phyloP scores from a whole-genome alignment of 1,140 invertebrate species.

The Heliothis virescens region DNA sequence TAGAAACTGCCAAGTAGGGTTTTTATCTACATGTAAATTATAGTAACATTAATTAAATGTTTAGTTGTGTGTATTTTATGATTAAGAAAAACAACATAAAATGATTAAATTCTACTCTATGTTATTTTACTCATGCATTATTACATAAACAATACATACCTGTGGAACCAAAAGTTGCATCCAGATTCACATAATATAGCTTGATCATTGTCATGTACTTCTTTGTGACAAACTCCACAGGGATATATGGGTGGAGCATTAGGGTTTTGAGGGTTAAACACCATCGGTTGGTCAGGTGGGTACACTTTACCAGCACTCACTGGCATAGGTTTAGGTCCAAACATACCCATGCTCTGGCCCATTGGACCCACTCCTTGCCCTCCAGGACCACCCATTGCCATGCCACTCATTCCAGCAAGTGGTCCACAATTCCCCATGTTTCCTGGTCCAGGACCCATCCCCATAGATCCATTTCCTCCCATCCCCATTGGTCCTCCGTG shows the following conservation, averaged over 20 bases:
- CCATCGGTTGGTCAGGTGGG: conserved; percentile 98
- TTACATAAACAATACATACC: conserved; percentile 86
- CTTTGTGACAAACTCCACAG: conserved; percentile 98
- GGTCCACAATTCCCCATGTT: conserved; percentile 88
- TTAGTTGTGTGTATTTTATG: too few species aligned
- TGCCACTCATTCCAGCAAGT: conserved; percentile 88
- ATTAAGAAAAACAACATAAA: too few species aligned
- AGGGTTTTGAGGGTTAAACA: conserved; percentile 99
- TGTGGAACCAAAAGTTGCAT: conserved; percentile 99
- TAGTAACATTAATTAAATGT: too few species aligned
- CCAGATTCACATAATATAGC: conserved; percentile 99
- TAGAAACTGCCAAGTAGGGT: too few species aligned
- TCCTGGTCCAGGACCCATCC: conserved; percentile 86
- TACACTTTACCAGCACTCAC: conserved; percentile 97
- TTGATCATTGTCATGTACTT: conserved; percentile 99
- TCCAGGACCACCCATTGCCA: conserved; percentile 88
- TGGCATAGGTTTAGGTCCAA: conserved; percentile 91
- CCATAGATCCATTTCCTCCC: conserved; percentile 84
- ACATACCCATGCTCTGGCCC: conserved; percentile 88
- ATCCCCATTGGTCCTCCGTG: conserved; percentile 86
- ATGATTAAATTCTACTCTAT: too few species aligned
- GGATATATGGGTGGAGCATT: conserved; percentile 99
- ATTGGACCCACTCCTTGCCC: conserved; percentile 88
- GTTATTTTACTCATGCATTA: too few species aligned
- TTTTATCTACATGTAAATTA: too few species aligned